Evolutionary conservation across 2,113 vertebrate genomes (phyloP).

Genomic region (Nyctibius bracteatus): DNA sequence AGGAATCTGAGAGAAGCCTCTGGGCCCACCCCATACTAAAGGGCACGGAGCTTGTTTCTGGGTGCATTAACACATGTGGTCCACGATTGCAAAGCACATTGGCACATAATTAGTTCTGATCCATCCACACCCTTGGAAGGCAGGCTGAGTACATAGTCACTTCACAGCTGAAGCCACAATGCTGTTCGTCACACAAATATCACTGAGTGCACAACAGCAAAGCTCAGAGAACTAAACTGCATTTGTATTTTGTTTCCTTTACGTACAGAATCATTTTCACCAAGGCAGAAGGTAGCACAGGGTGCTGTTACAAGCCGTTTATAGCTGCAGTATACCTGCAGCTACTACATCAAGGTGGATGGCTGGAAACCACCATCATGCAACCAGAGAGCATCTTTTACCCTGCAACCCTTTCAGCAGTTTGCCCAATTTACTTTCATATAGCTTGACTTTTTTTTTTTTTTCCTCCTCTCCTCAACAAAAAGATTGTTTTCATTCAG

Average conservation of each 20-base stretch:
- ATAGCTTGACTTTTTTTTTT: neutral
- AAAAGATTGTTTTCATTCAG: neutral
- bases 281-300: neutral
- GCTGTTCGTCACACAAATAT: neutral
- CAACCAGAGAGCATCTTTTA: neutral
- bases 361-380: neutral
- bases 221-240: neutral
- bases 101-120: neutral
- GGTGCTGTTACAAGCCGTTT: neutral
- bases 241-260: neutral
- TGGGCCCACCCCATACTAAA: neutral
- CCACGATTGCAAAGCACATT: neutral
- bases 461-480: rapidly evolving
- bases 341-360: neutral
- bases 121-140: neutral
- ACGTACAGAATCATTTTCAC: neutral
- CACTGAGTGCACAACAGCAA: neutral
- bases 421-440: neutral
- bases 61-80: no score
- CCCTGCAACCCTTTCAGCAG: neutral
- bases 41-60: neutral
- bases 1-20: neutral
- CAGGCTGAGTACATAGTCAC: neutral
- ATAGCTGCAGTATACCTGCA: neutral
- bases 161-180: neutral